phyloP scores from a whole-genome alignment of 2,888 invertebrate species.

The Apodemia mormo region DNA sequence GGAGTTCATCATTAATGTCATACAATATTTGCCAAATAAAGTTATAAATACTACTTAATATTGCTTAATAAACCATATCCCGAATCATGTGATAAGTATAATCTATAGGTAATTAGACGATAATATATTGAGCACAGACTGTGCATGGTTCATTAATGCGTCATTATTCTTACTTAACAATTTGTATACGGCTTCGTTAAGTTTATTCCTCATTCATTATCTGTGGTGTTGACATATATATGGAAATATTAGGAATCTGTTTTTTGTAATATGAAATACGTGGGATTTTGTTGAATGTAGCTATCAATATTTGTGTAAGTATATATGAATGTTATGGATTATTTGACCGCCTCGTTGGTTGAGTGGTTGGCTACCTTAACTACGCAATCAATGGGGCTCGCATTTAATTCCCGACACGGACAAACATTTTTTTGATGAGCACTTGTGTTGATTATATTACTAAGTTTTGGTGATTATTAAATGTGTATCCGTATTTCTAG shows the following conservation, averaged over 20 bases:
- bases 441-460: too few relatives aligned
- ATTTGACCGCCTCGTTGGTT: too few relatives aligned
- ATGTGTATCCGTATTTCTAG: too few relatives aligned
- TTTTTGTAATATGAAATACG: neutral
- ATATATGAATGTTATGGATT: too few relatives aligned
- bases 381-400: too few relatives aligned
- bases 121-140: slow-evolving; percentile 71
- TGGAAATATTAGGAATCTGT: neutral
- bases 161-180: slow-evolving; percentile 69
- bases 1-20: too few relatives aligned
- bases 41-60: slow-evolving; percentile 68
- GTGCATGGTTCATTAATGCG: slow-evolving; percentile 67
- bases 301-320: neutral
- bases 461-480: too few relatives aligned
- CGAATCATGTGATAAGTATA: slow-evolving; percentile 67
- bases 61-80: slow-evolving; percentile 64
- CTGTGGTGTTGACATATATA: slow-evolving; percentile 8
- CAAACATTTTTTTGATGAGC: too few relatives aligned
- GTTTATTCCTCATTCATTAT: slow-evolving; percentile 47
- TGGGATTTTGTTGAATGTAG: neutral
- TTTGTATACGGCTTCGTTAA: slow-evolving; percentile 49
- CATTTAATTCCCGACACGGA: too few relatives aligned
- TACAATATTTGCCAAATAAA: slow-evolving; percentile 46
- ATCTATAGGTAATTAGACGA: slow-evolving; percentile 73
- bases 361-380: too few relatives aligned